Evolutionary conservation across 2,113 vertebrate species (phyloP).

Genomic region (Perccottus glenii): DNA sequence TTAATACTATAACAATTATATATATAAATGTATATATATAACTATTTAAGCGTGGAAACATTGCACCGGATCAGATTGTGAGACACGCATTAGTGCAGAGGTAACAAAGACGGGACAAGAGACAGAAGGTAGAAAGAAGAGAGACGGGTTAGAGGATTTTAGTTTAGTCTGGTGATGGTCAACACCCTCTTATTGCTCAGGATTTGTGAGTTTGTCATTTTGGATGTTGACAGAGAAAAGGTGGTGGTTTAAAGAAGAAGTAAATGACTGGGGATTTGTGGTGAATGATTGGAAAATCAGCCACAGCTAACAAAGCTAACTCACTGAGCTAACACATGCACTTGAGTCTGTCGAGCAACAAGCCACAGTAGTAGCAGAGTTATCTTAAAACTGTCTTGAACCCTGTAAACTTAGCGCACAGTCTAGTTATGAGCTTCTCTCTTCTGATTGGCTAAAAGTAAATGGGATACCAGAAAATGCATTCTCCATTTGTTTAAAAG

Average conservation of each 20-base stretch:
- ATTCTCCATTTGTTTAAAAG: neutral
- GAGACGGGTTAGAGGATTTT: neutral
- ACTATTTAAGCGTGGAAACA: constrained; percentile 51
- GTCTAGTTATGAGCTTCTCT: too few relatives aligned
- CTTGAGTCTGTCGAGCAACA: too few relatives aligned
- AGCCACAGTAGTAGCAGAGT: too few relatives aligned
- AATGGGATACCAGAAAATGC: too few relatives aligned
- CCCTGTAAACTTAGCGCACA: too few relatives aligned
- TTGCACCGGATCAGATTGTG: constrained; percentile 75
- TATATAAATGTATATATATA: constrained; percentile 58
- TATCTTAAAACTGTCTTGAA: too few relatives aligned
- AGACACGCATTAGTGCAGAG: constrained; percentile 76
- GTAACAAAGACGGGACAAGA: constrained; percentile 3
- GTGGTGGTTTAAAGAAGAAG: neutral
- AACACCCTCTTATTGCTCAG: constrained; percentile 55
- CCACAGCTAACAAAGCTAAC: too few relatives aligned
- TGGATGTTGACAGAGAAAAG: neutral
- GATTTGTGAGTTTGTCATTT: neutral
- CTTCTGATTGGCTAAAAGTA: too few relatives aligned
- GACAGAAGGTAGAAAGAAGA: neutral
- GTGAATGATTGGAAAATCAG: too few relatives aligned
- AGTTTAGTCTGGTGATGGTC: constrained; percentile 13
- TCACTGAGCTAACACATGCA: too few relatives aligned
- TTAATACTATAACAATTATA: constrained; percentile 68
- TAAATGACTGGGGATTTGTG: neutral